Evolutionary conservation across 2,888 invertebrate genomes (phyloP).

Genomic region (Pammene fasciana): DNA sequence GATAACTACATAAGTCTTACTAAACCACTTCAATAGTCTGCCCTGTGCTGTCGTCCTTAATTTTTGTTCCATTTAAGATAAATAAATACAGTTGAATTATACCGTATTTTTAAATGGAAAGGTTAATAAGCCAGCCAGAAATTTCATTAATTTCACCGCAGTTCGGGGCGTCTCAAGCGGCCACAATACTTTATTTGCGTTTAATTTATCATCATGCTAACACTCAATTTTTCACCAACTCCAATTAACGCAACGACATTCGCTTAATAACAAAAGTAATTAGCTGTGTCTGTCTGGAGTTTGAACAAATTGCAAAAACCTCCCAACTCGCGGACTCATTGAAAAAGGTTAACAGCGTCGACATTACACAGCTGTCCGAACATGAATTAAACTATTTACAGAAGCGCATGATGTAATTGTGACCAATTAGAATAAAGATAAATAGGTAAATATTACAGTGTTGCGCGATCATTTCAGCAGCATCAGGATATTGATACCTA

Average conservation of each 20-base stretch:
- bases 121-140: neutral
- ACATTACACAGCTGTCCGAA: slow-evolving; percentile 16
- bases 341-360: slow-evolving; percentile 43
- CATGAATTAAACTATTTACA: slow-evolving; percentile 14
- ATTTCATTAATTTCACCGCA: slow-evolving; percentile 34
- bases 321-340: slow-evolving; percentile 42
- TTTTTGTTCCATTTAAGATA: neutral
- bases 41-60: neutral
- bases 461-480: too few species aligned
- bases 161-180: slow-evolving; percentile 23
- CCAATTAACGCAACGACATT: slow-evolving; percentile 66
- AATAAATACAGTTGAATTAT: slow-evolving; percentile 1
- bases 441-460: too few species aligned
- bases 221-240: slow-evolving; percentile 64
- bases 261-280: slow-evolving; percentile 69
- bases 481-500: too few species aligned
- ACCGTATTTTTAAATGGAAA: slow-evolving; percentile 1
- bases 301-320: slow-evolving; percentile 45
- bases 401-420: neutral
- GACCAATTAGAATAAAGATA: too few species aligned
- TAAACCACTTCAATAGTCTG: too few species aligned
- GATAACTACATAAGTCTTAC: too few species aligned
- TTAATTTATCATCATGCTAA: slow-evolving; percentile 68
- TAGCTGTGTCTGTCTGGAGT: slow-evolving; percentile 55
- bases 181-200: slow-evolving; percentile 58